These are phyloP conservation scores for Tryphoninae sp. DNA, from an alignment of 2,888 invertebrate genomes.

Conservation along the genomic window DNA sequence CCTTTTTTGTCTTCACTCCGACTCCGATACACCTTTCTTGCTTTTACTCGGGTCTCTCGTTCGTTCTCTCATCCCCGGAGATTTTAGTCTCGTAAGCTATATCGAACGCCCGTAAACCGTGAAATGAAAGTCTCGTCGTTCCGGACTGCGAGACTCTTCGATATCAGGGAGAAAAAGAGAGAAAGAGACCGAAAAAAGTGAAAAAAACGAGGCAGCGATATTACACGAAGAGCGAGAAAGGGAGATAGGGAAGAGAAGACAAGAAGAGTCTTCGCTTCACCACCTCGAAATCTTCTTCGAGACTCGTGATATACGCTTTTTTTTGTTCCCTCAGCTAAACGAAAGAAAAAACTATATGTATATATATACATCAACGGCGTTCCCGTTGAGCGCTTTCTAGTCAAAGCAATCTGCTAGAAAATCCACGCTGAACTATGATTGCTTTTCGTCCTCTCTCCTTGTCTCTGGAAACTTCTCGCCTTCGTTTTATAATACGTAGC, in stretches of 20 bases:
- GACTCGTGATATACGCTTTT: conserved; percentile 25
- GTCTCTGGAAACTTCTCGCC: conserved; percentile 5
- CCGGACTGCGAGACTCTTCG: conserved; percentile 50
- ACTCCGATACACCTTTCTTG: conserved; percentile 26
- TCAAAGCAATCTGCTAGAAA: conserved; percentile 67
- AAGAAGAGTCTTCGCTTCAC: conserved; percentile 44
- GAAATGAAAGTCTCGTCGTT: conserved; percentile 73
- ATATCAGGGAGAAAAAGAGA: conserved; percentile 57
- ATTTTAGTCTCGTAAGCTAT: conserved; percentile 62
- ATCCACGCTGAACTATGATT: conserved; percentile 64
- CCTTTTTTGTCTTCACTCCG: conserved; percentile 31
- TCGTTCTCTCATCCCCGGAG: conserved; percentile 53
- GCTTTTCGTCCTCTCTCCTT: conserved; percentile 45
- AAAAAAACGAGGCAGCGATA: conserved; percentile 27
- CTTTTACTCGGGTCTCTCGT: conserved; percentile 30
- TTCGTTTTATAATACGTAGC: not conserved
- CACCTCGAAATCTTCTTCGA: conserved; percentile 48
- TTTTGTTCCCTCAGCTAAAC: conserved; percentile 10
- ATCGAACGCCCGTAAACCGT: conserved; percentile 71
- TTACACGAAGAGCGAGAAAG: conserved; percentile 27
- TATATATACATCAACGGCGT: conserved; percentile 10
- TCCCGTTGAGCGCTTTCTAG: conserved; percentile 35
- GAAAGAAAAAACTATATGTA: conserved; percentile 18
- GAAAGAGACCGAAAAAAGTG: conserved; percentile 53
- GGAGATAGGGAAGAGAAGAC: conserved; percentile 20